These are phyloP conservation scores for Charadrius vociferus DNA, from an alignment of 2,113 vertebrate genomes.

Conservation along the genomic window DNA sequence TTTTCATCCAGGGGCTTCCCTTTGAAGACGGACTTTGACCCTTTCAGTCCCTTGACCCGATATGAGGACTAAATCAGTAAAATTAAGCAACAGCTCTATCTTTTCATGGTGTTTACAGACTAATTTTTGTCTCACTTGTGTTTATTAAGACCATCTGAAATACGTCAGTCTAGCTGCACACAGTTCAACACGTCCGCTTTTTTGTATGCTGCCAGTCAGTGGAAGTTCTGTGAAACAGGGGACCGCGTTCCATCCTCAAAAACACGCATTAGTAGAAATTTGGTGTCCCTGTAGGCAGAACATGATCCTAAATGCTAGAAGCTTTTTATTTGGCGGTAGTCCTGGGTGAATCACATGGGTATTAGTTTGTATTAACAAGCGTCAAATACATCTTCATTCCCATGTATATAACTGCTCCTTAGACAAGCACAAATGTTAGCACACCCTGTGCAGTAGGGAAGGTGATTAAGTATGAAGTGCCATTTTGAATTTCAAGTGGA, in stretches of 20 bases:
- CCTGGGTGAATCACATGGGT: neutral
- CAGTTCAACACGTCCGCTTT: neutral
- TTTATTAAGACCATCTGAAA: neutral
- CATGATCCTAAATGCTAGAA: neutral
- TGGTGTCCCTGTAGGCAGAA: neutral
- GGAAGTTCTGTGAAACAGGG: neutral
- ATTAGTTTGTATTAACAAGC: neutral
- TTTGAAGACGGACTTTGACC: neutral
- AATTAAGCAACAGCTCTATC: neutral
- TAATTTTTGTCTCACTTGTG: neutral
- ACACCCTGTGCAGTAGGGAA: neutral
- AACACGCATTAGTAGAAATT: neutral
- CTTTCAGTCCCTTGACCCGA: neutral
- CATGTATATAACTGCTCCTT: neutral
- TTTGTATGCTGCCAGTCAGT: neutral
- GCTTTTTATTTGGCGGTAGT: neutral
- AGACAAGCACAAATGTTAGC: neutral
- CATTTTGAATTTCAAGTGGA: slow-evolving; percentile 25
- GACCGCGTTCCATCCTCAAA: neutral
- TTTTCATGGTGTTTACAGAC: neutral
- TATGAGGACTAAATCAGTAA: neutral
- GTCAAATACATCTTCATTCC: neutral
- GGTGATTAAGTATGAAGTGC: neutral
- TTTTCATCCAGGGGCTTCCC: neutral
- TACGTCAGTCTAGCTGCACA: neutral